Base-by-base conservation (phyloP, 2,113 vertebrate genomes). In the Rafetus swinhoei region DNA sequence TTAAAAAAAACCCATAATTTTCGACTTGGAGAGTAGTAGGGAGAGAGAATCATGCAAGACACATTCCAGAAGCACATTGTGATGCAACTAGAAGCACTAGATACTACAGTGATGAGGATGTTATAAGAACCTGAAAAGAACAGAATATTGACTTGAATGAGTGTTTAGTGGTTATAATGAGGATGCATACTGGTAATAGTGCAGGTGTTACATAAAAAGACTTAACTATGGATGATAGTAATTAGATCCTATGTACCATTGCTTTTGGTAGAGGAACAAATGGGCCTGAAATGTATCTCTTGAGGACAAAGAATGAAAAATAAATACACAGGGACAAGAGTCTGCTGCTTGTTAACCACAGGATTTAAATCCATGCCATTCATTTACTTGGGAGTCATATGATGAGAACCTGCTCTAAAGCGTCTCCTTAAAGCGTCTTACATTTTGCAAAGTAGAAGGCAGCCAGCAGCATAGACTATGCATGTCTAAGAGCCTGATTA, bases 381-480 rank as follows among this genome's bases (percentile, higher is more conserved):
- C 9, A 6, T 45, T 95, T 90, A 69, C 55, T 9, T 27, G 60
- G 90, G 76, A 90, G 57, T 50, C 45, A 54, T 50, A 45, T 21
- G 54, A 60, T 25, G 52, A 79, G 82, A 55, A 60, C 24, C 7
- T 32, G 5, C 77, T 90, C 82, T 77, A 53, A 79, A 54, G 27
- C 35, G 29, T 85, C 69, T 79, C 76, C 32, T 79, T 62, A 21
- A 14, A 90, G 55, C 52, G 52, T 80, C 90, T 45, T 79, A 85
- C 45, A 25, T 94, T 87, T 92, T 85, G 85, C 85, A 57, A 83
- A 93, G 90, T 56, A 88, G 90, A 84, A 86, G 14, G 53, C 10
- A 54, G 81, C 81, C 90, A 25, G 5, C 87, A 32, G 2, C n/a
- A 9, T 2, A 79, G 60, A 50, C 74, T 59, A 52, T 50, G 54